phyloP scores from a whole-genome alignment of 1,140 invertebrate genomes.

The Andrena cerasifolii region DNA sequence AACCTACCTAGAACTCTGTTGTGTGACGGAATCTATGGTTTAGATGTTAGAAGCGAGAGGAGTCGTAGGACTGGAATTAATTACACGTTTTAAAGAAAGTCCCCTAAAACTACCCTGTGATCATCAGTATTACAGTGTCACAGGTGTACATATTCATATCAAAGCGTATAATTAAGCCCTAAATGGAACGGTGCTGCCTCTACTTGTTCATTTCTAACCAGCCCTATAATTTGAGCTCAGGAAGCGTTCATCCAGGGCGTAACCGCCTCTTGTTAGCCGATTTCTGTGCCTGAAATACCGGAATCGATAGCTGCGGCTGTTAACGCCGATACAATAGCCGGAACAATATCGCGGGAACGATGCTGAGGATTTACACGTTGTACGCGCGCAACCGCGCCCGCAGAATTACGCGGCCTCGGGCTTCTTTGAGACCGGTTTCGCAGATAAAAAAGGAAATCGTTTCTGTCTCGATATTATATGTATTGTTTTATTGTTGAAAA shows the following conservation, averaged over 20 bases:
- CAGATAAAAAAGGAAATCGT: background rate
- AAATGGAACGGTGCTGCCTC: no score
- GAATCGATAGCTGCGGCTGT: background rate
- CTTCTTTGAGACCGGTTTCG: slow-evolving; percentile 16
- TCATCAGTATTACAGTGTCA: no score
- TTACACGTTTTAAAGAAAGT: no score
- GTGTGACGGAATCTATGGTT: no score
- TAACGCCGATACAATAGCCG: slow-evolving; percentile 6
- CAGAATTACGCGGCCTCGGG: slow-evolving; percentile 21
- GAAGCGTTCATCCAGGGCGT: background rate
- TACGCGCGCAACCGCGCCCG: background rate
- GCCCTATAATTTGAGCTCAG: no score
- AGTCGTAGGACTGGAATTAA: no score
- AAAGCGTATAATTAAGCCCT: no score
- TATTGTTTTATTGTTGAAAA: background rate
- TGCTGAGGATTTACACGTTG: slow-evolving; percentile 20
- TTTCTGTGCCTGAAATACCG: background rate
- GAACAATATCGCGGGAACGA: slow-evolving; percentile 12
- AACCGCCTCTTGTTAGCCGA: slow-evolving; percentile 7
- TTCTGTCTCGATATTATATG: background rate
- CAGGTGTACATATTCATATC: no score
- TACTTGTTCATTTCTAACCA: no score
- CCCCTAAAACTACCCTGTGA: no score
- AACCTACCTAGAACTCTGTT: no score
- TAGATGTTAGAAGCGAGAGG: no score